Conservation (phyloP, 1,140 invertebrate species). For the Littorina saxatilis region DNA sequence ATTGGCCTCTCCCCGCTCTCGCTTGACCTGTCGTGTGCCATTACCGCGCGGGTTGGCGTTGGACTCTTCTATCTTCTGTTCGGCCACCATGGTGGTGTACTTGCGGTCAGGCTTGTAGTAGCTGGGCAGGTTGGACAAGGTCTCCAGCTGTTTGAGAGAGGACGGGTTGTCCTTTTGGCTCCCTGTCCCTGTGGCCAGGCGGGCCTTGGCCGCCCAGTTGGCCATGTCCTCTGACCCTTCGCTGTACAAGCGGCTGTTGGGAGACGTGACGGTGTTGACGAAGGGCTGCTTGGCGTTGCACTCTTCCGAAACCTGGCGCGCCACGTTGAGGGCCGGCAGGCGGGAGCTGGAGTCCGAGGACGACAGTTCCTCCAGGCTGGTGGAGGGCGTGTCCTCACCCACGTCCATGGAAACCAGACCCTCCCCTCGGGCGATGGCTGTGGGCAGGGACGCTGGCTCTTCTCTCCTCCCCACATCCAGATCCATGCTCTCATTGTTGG, state of each 20-base stretch:
- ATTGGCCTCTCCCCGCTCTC: background rate
- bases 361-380: constrained; percentile 19
- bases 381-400: constrained; percentile 40
- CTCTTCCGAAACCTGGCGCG: constrained; percentile 42
- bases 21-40: background rate
- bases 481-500: background rate
- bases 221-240: background rate
- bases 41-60: background rate
- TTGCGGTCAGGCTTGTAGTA: constrained; percentile 48
- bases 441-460: constrained; percentile 28
- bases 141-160: constrained; percentile 45
- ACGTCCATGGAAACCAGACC: constrained; percentile 23
- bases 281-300: constrained; percentile 38
- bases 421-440: constrained; percentile 28
- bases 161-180: constrained; percentile 28
- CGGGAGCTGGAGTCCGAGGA: constrained; percentile 25
- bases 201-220: background rate
- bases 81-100: constrained; percentile 52
- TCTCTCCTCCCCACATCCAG: background rate
- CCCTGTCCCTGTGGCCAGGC: background rate
- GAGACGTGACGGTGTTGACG: background rate
- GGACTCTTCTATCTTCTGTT: constrained; percentile 49
- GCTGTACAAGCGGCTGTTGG: background rate
- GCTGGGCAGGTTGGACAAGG: constrained; percentile 48
- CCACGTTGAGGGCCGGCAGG: constrained; percentile 7